Evolutionary conservation across 2,113 vertebrate species (phyloP).

Genomic region (Oceanites oceanicus): DNA sequence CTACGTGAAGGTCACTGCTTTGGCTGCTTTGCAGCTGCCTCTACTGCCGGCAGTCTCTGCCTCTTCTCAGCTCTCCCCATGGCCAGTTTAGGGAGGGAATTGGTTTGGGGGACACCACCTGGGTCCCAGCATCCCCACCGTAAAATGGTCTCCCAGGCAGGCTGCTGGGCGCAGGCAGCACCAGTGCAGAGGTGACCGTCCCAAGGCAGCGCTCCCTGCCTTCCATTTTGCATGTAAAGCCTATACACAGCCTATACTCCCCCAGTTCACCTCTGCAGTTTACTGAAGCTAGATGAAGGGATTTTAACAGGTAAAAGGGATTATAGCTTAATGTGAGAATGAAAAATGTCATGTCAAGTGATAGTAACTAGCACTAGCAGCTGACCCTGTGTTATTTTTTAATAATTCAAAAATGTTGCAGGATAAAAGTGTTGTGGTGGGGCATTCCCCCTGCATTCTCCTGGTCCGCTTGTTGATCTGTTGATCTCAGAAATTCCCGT

Average conservation of each 20-base stretch:
- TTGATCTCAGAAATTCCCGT: too few species aligned
- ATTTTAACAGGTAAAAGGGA: neutral
- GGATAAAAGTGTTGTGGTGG: neutral
- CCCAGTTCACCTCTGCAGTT: neutral
- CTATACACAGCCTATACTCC: neutral
- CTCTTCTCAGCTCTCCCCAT: neutral
- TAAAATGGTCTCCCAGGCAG: neutral
- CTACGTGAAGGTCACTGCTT: neutral
- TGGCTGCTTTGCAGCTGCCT: conserved; percentile 20
- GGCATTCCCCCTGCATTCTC: too few species aligned
- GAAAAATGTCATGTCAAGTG: neutral
- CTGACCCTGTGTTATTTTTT: neutral
- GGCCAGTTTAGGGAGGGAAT: neutral
- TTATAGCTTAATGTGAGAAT: neutral
- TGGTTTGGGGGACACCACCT: neutral
- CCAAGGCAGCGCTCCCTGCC: fast-evolving
- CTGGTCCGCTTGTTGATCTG: too few species aligned
- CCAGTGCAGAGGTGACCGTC: neutral
- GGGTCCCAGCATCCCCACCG: neutral
- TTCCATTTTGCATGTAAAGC: neutral
- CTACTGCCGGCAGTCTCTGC: neutral
- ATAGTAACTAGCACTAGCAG: neutral
- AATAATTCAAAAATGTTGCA: neutral
- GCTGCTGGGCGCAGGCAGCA: neutral
- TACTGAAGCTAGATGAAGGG: neutral